Conservation (phyloP, 2,797 vertebrate species). For the Dermochelys coriacea region DNA sequence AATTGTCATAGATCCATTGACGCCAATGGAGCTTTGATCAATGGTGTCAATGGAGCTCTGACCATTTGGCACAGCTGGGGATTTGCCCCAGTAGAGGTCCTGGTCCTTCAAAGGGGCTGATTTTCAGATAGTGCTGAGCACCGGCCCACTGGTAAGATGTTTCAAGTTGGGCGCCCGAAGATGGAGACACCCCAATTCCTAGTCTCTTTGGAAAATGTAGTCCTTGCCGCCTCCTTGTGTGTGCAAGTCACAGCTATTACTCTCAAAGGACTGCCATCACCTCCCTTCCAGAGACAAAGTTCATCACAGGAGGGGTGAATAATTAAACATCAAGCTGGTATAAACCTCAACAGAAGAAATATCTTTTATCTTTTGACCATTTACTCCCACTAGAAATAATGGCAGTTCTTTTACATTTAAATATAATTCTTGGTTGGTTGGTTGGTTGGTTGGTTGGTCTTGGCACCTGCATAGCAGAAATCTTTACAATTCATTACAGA, state of each 20-base stretch:
- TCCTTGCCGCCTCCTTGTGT: neutral
- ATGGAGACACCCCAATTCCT: neutral
- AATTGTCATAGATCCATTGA: neutral
- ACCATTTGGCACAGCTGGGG: neutral
- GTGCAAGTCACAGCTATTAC: neutral
- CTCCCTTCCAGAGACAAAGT: constrained; percentile 2
- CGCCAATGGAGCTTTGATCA: neutral
- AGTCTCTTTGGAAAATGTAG: neutral
- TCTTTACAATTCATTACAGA: constrained; percentile 81
- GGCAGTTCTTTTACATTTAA: constrained; percentile 83
- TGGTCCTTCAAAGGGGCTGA: accelerated
- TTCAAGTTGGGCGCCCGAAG: neutral
- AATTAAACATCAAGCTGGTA: constrained; percentile 73
- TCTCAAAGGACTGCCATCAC: neutral
- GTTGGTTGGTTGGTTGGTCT: constrained; percentile 73
- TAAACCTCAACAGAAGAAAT: constrained; percentile 82
- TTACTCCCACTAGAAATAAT: constrained; percentile 85
- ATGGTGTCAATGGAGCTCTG: neutral
- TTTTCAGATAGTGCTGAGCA: constrained; percentile 17
- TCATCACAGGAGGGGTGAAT: constrained; percentile 54
- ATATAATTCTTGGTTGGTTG: constrained; percentile 73
- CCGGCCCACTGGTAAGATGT: neutral
- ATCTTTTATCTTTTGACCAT: constrained; percentile 85
- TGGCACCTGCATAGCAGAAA: constrained; percentile 87
- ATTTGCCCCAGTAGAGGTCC: neutral